Base-by-base conservation (phyloP, 2,888 invertebrate species). In the Hoplodrina ambigua region DNA sequence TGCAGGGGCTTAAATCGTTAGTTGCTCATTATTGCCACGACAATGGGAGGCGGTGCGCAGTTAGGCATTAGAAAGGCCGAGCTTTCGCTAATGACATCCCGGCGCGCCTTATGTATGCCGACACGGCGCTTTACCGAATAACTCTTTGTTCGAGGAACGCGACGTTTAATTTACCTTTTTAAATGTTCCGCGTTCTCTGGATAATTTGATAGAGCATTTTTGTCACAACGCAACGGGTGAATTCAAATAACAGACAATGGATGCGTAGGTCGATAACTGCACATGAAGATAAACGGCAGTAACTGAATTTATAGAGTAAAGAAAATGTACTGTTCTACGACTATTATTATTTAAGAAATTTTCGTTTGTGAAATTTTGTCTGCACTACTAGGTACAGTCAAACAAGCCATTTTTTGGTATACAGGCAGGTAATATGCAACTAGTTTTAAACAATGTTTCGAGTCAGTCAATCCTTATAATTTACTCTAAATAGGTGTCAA, bases 31-130 rank as follows among this genome's bases (percentile, higher is more conserved):
- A 94, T 91, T 90, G 86, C 87, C 85, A 86, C 83, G 91, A 95
- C 94, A 95, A 94, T 94, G 90, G 93, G 88, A 88, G 92, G 93
- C 92, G 92, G 92, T 84, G 88, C 91, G 86, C 94, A 90, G 93
- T 94, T 94, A 94, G 94, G 94, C 94, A 94, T 94, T 95, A 95
- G 95, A 95, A 94, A 94, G 94, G 93, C 91, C 88, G 85, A 87
- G 90, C 90, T 89, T 90, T 92, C 94, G 90, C 94, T 95, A 95
- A 95, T 95, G 95, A 95, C 94, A 92, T 93, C 94, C 93, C 91
- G 89, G 82, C 85, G 89, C 86, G 90, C 88, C 88, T 89, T 87
- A 85, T 85, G 87, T 87, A 86, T 86, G 83, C 87, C 87, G 86
- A 87, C 89, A 82, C 86, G 84, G 87, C 86, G 87, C 89, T 94